A percentile compares a stretch with the other conserved stretches of the same genome.
phyloP scores from a whole-genome alignment of 2,797 vertebrate species.

The Passerculus sandwichensis region DNA sequence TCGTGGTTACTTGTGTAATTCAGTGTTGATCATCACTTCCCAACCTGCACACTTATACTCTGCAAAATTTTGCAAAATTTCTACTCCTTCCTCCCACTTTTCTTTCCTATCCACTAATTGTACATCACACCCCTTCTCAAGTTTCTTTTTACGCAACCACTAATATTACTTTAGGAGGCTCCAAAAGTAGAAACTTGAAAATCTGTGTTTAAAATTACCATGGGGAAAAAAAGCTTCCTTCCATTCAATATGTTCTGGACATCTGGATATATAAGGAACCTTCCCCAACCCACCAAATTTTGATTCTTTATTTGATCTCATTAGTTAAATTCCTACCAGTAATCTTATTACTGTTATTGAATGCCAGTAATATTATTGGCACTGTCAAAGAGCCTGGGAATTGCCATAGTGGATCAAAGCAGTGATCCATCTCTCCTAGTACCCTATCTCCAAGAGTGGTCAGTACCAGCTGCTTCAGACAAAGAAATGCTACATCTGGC shows the following conservation, averaged over 20 bases:
- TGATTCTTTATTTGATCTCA: conserved; percentile 58
- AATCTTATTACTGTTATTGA: conserved; percentile 62
- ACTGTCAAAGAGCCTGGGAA: conserved; percentile 49
- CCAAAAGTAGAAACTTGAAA: neutral
- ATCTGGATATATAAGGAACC: neutral
- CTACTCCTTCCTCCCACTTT: neutral
- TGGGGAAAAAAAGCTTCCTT: neutral
- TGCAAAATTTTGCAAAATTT: neutral
- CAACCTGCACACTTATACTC: neutral
- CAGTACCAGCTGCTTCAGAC: conserved; percentile 66
- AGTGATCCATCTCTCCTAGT: conserved; percentile 55
- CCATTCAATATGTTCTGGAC: neutral
- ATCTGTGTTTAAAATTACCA: conserved; percentile 22
- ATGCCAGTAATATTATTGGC: conserved; percentile 61
- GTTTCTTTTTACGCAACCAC: neutral
- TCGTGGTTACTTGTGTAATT: neutral
- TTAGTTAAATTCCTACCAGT: conserved; percentile 47
- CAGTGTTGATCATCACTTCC: neutral
- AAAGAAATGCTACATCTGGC: conserved; percentile 57
- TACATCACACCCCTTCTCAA: neutral
- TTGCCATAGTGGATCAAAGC: conserved; percentile 63
- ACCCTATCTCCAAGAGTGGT: conserved; percentile 38
- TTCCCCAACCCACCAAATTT: conserved; percentile 28
- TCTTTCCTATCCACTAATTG: neutral
- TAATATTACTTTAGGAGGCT: neutral